These are phyloP conservation scores for Ceratotherium simum DNA, from an alignment of 2,113 vertebrate genomes.

Conservation along the genomic window DNA sequence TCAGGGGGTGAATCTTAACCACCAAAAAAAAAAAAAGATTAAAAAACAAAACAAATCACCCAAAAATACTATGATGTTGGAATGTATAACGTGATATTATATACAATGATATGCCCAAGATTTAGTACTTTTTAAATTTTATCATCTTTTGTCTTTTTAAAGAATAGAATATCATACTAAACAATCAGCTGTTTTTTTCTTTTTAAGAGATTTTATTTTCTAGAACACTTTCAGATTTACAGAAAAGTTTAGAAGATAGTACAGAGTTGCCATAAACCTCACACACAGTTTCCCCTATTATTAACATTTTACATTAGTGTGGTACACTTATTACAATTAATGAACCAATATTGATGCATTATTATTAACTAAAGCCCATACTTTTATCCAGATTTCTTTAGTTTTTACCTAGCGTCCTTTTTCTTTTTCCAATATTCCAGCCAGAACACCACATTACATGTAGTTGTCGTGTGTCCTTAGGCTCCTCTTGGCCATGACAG, in stretches of 20 bases:
- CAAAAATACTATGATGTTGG: not conserved
- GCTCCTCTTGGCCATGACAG: not conserved
- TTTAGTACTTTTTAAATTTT: not conserved
- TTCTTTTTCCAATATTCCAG: not conserved
- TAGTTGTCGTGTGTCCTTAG: not conserved
- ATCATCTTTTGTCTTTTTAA: not conserved
- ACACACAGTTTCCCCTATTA: not conserved
- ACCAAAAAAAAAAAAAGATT: no score
- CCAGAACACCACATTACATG: not conserved
- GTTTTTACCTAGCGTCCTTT: not conserved
- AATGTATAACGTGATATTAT: not conserved
- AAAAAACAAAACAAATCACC: not conserved
- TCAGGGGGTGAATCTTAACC: no score
- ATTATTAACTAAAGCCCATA: not conserved
- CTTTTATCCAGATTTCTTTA: not conserved
- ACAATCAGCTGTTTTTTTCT: not conserved
- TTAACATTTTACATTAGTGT: not conserved
- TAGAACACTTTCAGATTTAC: not conserved
- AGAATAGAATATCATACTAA: not conserved
- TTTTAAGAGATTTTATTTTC: not conserved
- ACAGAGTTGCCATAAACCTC: not conserved
- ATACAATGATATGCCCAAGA: not conserved
- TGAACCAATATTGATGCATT: not conserved
- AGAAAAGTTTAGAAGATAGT: no score
- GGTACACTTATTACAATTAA: not conserved